phyloP scores from a whole-genome alignment of 2,888 invertebrate species.

The Xestia c-nigrum region DNA sequence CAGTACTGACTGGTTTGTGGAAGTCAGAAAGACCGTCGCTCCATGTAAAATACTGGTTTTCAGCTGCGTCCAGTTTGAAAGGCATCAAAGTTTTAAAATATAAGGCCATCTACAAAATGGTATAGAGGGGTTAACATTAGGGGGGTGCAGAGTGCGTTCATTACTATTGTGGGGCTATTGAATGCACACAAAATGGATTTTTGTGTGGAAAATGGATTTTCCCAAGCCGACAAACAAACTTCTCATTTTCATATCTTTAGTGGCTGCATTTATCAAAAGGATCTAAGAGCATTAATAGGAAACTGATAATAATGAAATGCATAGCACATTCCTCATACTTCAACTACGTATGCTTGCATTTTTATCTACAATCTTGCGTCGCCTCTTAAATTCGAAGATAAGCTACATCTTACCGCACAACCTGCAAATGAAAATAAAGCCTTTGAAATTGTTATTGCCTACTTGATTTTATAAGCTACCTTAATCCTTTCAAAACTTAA shows the following conservation, averaged over 20 bases:
- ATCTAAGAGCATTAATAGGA: not conserved
- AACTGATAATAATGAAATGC: not conserved
- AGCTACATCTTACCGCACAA: conserved; percentile 10
- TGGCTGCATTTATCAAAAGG: not conserved
- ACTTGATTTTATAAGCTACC: conserved; percentile 34
- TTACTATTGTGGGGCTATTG: not conserved
- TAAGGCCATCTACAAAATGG: too few species aligned
- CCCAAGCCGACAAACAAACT: not conserved
- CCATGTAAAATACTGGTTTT: too few species aligned
- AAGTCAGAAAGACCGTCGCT: too few species aligned
- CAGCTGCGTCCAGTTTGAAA: too few species aligned
- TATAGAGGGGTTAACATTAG: too few species aligned
- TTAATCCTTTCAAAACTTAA: conserved; percentile 28
- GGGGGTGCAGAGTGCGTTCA: not conserved
- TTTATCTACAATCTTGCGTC: conserved; percentile 12
- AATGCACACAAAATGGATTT: not conserved
- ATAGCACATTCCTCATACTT: too few species aligned
- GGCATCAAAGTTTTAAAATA: not conserved
- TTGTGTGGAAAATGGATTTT: not conserved
- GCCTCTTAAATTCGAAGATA: conserved; percentile 37
- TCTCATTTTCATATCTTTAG: not conserved
- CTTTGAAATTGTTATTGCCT: conserved; percentile 42
- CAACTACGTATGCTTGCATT: not conserved
- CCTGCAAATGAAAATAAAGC: conserved; percentile 23
- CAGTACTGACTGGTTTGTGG: too few species aligned